phyloP scores from a whole-genome alignment of 2,113 vertebrate genomes.

The Lepus timidus region DNA sequence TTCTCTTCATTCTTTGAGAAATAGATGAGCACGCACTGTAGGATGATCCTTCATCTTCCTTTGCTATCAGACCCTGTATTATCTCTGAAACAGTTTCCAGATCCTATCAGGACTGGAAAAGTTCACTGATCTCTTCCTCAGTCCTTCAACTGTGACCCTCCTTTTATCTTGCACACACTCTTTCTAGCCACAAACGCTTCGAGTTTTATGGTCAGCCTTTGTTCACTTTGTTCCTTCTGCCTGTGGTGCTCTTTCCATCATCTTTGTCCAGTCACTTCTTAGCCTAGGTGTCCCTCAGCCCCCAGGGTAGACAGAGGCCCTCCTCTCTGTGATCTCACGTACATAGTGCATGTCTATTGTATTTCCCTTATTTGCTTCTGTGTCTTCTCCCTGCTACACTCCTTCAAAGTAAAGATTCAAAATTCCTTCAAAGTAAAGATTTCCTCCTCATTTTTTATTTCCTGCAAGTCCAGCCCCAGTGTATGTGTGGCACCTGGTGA shows the following conservation, averaged over 20 bases:
- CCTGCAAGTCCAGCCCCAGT: not conserved
- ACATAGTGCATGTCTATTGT: not conserved
- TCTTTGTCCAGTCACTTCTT: not conserved
- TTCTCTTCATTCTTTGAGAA: not conserved
- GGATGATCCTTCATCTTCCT: not conserved
- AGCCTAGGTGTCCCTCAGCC: not conserved
- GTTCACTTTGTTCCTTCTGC: not conserved
- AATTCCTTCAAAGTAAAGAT: not conserved
- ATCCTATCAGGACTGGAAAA: not conserved
- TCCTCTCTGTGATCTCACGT: not conserved
- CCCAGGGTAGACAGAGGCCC: not conserved
- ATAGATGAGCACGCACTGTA: too few species aligned
- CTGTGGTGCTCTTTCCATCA: not conserved
- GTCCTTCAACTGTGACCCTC: not conserved
- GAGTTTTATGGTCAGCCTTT: not conserved
- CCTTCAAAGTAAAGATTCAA: not conserved
- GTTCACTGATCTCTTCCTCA: not conserved
- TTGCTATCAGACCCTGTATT: not conserved
- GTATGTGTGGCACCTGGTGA: not conserved
- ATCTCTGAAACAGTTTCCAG: slow-evolving; percentile 6
- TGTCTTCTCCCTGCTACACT: not conserved
- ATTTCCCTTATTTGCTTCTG: not conserved
- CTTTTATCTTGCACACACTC: not conserved
- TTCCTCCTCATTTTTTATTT: slow-evolving; percentile 1
- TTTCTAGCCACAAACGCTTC: not conserved